phyloP scores from a whole-genome alignment of 2,113 vertebrate genomes.

The Sus scrofa region T2T-Sscrofa CM000812.6:75517001-75517500 shows the following conservation, averaged over 20 bases:
- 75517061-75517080: background rate
- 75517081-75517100: background rate
- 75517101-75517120: background rate
- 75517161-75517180: background rate
- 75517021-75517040: rapidly evolving
- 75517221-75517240: background rate
- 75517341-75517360: background rate
- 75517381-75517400: background rate
- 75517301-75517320: background rate
- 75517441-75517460: background rate
- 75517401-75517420: background rate
- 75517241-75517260: background rate
- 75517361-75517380: background rate
- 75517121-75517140: background rate
- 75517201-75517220: background rate
- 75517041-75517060: background rate
- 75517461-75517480: background rate
- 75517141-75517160: background rate
- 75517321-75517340: background rate
- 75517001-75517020: background rate
- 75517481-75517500: background rate
- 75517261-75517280: background rate
- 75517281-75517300: background rate
- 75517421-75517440: background rate
- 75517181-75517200: background rate